A percentile compares a stretch with the other conserved stretches of the same genome.
These are phyloP conservation scores for Lycaon pictus DNA, from an alignment of 2,113 vertebrate species.

Conservation along the genomic window DNA sequence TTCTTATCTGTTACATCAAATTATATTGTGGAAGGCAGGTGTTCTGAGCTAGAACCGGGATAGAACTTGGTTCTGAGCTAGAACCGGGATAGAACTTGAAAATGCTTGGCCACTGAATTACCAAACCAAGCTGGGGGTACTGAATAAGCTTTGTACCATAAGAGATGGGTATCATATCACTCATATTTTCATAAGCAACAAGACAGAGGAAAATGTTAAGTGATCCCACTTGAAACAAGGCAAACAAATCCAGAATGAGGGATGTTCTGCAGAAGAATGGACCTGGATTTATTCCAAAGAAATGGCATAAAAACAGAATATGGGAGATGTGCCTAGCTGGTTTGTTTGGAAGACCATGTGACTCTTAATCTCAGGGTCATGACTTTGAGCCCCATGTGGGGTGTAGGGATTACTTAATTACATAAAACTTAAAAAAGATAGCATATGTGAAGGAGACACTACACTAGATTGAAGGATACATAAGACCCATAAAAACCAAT, in stretches of 20 bases:
- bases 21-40: background rate
- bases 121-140: background rate
- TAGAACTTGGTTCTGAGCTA: background rate
- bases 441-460: background rate
- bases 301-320: background rate
- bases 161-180: background rate
- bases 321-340: background rate
- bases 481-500: background rate
- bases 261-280: background rate
- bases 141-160: background rate
- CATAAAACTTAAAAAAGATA: background rate
- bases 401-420: background rate
- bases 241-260: background rate
- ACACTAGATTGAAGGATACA: background rate
- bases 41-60: background rate
- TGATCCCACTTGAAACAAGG: background rate
- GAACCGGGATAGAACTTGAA: background rate
- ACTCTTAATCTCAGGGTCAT: background rate
- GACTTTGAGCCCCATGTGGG: background rate
- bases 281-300: background rate
- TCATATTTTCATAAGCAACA: background rate
- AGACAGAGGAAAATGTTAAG: background rate
- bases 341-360: background rate
- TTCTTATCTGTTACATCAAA: background rate
- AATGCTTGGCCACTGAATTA: background rate